phyloP scores from a whole-genome alignment of 2,888 invertebrate species.

The Diarsia dahlii region DNA sequence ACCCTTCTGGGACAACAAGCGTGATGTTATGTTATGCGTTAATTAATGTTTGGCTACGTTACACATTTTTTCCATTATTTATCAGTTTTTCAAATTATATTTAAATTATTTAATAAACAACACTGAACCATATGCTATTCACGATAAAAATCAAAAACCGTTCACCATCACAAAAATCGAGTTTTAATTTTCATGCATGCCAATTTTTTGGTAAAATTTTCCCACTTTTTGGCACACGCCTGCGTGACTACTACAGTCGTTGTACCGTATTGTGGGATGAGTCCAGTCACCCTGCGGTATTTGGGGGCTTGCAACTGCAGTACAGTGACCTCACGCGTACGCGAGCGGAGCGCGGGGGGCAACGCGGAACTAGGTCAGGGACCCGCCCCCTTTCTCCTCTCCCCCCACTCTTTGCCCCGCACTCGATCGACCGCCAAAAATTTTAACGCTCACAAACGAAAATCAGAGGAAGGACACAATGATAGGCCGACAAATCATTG shows the following conservation, averaged over 20 bases:
- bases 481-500: slow-evolving; percentile 59
- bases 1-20: too few relatives aligned
- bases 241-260: slow-evolving; percentile 39
- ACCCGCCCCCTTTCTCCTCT: slow-evolving; percentile 72
- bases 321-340: slow-evolving; percentile 90
- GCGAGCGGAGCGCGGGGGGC: slow-evolving; percentile 74
- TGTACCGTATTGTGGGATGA: slow-evolving; percentile 65
- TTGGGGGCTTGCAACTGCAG: slow-evolving; percentile 88
- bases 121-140: background rate
- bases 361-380: slow-evolving; percentile 81
- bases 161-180: background rate
- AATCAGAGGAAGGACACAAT: slow-evolving; percentile 68
- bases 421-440: slow-evolving; percentile 89
- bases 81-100: background rate
- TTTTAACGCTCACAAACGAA: slow-evolving; percentile 81
- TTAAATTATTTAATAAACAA: background rate
- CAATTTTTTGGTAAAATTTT: slow-evolving; percentile 14
- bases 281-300: slow-evolving; percentile 87
- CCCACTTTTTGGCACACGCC: slow-evolving; percentile 35
- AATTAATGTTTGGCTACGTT: background rate
- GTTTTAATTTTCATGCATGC: slow-evolving; percentile 28
- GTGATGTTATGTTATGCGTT: too few relatives aligned
- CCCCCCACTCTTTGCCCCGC: slow-evolving; percentile 67
- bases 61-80: background rate
- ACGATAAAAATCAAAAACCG: slow-evolving; percentile 12